Percentiles rank a stretch among this genome's conserved stretches.
Evolutionary conservation across 2,888 invertebrate species (phyloP).

Genomic region (Cephus nigrinus): DNA sequence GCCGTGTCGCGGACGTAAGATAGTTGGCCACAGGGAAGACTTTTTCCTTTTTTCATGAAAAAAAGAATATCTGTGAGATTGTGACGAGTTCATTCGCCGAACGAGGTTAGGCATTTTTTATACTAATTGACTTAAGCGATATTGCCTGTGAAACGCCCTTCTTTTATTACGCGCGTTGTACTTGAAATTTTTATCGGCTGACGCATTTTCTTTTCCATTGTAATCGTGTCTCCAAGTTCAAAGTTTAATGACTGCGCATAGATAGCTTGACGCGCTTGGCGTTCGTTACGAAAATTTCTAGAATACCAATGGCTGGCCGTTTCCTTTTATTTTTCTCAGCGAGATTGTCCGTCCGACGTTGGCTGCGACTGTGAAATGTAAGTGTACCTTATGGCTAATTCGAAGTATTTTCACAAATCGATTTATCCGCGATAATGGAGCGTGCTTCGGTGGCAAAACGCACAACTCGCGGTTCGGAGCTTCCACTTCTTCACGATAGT

Average conservation of each 20-base stretch:
- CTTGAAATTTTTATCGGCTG: background rate
- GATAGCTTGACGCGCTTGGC: background rate
- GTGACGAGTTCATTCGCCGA: slow-evolving; percentile 8
- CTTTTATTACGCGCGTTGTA: background rate
- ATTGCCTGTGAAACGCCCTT: slow-evolving; percentile 16
- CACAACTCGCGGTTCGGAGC: background rate
- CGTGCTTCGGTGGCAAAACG: background rate
- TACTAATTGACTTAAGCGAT: slow-evolving; percentile 27
- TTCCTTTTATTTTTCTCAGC: background rate
- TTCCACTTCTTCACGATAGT: background rate
- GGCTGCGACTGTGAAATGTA: background rate
- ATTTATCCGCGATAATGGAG: background rate
- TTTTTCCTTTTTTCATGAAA: background rate
- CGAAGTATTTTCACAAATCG: background rate
- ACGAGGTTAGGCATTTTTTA: slow-evolving; percentile 26
- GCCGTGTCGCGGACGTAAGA: background rate
- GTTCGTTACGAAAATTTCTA: background rate
- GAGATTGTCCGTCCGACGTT: background rate
- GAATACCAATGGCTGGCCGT: background rate
- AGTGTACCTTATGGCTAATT: background rate
- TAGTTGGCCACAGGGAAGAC: background rate
- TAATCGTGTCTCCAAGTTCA: background rate
- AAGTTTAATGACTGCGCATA: background rate
- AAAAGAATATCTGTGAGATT: background rate
- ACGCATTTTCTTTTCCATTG: background rate